phyloP scores from a whole-genome alignment of 2,797 vertebrate species.

The Coluber constrictor region DNA sequence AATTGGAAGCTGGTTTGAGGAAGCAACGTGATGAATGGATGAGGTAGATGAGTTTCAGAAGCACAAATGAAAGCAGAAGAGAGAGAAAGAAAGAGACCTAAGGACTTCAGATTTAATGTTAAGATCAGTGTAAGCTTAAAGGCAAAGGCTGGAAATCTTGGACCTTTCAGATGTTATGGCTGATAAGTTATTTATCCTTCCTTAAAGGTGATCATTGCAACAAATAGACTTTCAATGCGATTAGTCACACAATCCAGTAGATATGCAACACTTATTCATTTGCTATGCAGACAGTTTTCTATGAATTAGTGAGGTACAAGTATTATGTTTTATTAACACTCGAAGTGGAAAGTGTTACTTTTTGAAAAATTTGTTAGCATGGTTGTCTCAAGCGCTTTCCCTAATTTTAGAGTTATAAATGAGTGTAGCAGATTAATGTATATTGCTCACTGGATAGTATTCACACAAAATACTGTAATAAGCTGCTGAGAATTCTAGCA shows the following conservation, averaged over 20 bases:
- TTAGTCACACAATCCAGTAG: not conserved
- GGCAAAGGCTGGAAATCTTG: not conserved
- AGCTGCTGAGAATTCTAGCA: not conserved
- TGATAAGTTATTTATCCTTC: not conserved
- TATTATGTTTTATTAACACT: not conserved
- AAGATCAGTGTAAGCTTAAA: not conserved
- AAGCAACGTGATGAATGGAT: not conserved
- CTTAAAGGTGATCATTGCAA: not conserved
- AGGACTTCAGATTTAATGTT: not conserved
- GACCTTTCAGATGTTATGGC: not conserved
- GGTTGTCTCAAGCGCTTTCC: not conserved
- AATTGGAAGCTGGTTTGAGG: not conserved
- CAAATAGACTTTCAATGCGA: not conserved
- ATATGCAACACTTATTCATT: not conserved
- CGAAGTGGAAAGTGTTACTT: not conserved
- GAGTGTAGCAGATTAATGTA: not conserved
- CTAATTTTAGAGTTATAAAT: not conserved
- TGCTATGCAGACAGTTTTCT: not conserved
- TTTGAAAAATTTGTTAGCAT: not conserved
- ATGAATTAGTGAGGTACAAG: not conserved
- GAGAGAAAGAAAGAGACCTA: not conserved
- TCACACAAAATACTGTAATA: not conserved
- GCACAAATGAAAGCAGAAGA: not conserved
- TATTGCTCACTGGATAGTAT: not conserved
- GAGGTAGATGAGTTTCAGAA: not conserved